Conservation (phyloP, 2,888 invertebrate genomes). For the Tenthredo distinguenda region DNA sequence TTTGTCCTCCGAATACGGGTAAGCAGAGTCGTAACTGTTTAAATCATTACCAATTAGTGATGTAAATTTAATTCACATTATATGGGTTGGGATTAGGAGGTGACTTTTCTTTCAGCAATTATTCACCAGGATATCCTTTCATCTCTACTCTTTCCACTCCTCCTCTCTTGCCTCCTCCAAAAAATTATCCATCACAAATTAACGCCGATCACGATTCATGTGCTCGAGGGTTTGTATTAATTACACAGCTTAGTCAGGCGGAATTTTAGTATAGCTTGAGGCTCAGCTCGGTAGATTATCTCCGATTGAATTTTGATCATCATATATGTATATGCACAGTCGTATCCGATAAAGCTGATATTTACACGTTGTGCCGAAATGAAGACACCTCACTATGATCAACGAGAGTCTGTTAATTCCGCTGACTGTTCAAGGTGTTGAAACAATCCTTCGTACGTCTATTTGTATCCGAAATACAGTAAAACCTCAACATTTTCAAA, state of each 20-base stretch:
- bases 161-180: not conserved
- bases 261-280: not conserved
- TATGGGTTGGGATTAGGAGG: not conserved
- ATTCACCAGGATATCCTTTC: not conserved
- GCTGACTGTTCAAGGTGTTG: not conserved
- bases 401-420: not conserved
- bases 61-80: not conserved
- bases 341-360: not conserved
- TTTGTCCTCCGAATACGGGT: not conserved
- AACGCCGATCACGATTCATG: not conserved
- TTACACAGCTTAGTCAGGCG: not conserved
- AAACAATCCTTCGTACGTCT: not conserved
- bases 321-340: not conserved
- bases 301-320: not conserved
- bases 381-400: not conserved
- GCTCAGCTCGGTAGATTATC: not conserved
- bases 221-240: not conserved
- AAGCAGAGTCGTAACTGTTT: not conserved
- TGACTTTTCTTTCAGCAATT: not conserved
- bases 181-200: not conserved
- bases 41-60: not conserved
- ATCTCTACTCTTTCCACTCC: not conserved
- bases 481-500: not conserved
- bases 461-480: not conserved
- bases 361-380: not conserved